Evolutionary conservation across 2,113 vertebrate genomes (phyloP), one percentile per base, ranked within the genome.

Genomic region (Melanocharis versteri): DNA sequence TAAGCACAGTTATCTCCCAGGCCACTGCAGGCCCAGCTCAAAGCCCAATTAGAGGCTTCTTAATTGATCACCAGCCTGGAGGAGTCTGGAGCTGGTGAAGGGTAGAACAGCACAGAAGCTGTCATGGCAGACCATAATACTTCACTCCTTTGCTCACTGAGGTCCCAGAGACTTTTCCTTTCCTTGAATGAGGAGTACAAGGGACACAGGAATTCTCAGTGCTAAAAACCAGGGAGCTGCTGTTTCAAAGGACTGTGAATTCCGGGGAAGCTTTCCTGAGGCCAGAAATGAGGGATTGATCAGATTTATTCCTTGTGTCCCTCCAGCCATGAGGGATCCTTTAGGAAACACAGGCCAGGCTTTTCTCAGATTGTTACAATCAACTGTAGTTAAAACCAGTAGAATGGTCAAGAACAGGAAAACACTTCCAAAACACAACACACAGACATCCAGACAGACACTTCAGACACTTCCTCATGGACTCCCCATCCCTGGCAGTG

Each of bases 21-120:
- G 70, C 7, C 44, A 70, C 24, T 91, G 82, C 62, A 80, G 77
- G 66, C 89, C 88, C 73, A 80, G 85, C 87, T 87, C 73, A 95
- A 85, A 94, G 78, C 45, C 60, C 87, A 37, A 64, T 87, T 95
- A 93, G 69, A 87, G 51, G 33, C 30, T 83, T 87, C 92, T 75
- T 87, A 95, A 85, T 65, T 93, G 92, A 87, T 91, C 80, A 66
- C 11, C 39, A 85, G 70, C 57, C 60, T 77, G 66, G 33, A 39
- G 92, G 35, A 77, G 21, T 37, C 31, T 40, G 78, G 72, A 89
- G 84, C 75, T 64, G 71, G 20, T 45, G 71, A 81, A 93, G 40
- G 60, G 47, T 23, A 90, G 30, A 72, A 54, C 7, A 89, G 72
- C 47, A 64, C 84, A 80, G 44, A 53, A 80, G 40, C 45, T 81